Percentiles rank a stretch among this genome's conserved stretches.
These are phyloP conservation scores for Platypus cylindrus DNA, from an alignment of 2,888 invertebrate genomes.

Conservation along the genomic window DNA sequence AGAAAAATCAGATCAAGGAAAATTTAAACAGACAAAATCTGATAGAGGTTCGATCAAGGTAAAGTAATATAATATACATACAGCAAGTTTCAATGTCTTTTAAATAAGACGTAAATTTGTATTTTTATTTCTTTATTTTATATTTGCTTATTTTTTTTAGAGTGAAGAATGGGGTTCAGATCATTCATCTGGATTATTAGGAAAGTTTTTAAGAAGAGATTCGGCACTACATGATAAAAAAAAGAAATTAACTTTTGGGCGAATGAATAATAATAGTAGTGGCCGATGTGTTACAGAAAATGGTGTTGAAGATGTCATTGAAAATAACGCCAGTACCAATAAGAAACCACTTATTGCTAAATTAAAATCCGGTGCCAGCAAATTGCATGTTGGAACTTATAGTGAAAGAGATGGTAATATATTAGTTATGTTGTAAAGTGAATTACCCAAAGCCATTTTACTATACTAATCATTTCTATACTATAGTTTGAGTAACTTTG, in stretches of 20 bases:
- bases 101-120: too few species aligned
- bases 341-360: slow-evolving; percentile 56
- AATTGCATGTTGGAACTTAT: slow-evolving; percentile 31
- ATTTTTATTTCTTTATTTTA: too few species aligned
- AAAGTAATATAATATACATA: slow-evolving; percentile 12
- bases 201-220: slow-evolving; percentile 51
- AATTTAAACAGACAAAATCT: slow-evolving; percentile 27
- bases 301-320: slow-evolving; percentile 18
- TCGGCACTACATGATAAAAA: slow-evolving; percentile 37
- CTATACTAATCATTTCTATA: neutral
- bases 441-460: neutral
- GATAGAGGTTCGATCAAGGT: slow-evolving; percentile 48
- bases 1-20: slow-evolving; percentile 43
- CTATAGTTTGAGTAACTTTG: too few species aligned
- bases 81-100: too few species aligned
- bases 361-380: slow-evolving; percentile 54
- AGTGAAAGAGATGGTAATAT: slow-evolving; percentile 58
- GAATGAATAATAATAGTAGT: slow-evolving; percentile 21
- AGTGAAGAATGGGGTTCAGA: slow-evolving; percentile 63
- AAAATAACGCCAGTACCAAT: slow-evolving; percentile 16
- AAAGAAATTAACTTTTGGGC: slow-evolving; percentile 26
- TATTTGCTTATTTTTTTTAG: slow-evolving; percentile 35
- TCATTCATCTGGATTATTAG: slow-evolving; percentile 54
- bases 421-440: too few species aligned
- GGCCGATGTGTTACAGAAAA: slow-evolving; percentile 11